These are phyloP conservation scores for Drosophila rellima DNA, from an alignment of 2,888 invertebrate genomes.

Conservation along the genomic window DNA sequence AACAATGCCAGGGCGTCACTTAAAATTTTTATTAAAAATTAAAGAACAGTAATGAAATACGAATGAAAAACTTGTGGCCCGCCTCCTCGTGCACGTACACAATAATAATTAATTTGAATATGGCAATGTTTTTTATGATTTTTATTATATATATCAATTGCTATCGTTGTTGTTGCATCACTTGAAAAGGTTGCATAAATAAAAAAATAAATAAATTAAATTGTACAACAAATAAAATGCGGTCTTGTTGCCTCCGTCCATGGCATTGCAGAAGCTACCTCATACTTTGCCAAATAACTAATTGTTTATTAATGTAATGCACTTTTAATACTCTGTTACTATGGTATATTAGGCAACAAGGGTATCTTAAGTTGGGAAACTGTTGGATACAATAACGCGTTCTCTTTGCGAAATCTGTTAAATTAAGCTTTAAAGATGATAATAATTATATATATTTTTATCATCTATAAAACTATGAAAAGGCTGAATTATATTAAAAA, in stretches of 20 bases:
- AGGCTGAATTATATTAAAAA: too few species aligned
- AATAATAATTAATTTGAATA: constrained; percentile 68
- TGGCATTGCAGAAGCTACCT: constrained; percentile 17
- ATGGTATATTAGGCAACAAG: background rate
- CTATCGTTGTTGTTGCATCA: constrained; percentile 28
- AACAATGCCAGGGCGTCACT: constrained; percentile 32
- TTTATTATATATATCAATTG: constrained; percentile 7
- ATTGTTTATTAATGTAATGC: constrained; percentile 71
- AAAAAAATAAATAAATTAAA: constrained; percentile 70
- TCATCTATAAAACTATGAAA: too few species aligned
- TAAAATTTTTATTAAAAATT: constrained; percentile 59
- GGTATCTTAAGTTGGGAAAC: constrained; percentile 1
- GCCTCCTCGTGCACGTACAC: constrained; percentile 26
- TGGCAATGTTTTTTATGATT: constrained; percentile 42
- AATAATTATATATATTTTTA: too few species aligned
- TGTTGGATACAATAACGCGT: too few species aligned
- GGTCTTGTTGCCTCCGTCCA: constrained; percentile 44
- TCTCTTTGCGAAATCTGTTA: too few species aligned
- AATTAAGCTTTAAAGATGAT: too few species aligned
- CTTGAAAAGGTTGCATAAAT: constrained; percentile 31
- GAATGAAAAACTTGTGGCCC: constrained; percentile 42
- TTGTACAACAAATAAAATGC: constrained; percentile 64
- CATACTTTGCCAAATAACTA: constrained; percentile 29
- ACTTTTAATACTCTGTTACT: constrained; percentile 28
- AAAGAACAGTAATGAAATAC: constrained; percentile 56